Evolutionary conservation across 2,888 invertebrate genomes (phyloP), one percentile per base, ranked within the genome.

Genomic region (Antitype chi): DNA sequence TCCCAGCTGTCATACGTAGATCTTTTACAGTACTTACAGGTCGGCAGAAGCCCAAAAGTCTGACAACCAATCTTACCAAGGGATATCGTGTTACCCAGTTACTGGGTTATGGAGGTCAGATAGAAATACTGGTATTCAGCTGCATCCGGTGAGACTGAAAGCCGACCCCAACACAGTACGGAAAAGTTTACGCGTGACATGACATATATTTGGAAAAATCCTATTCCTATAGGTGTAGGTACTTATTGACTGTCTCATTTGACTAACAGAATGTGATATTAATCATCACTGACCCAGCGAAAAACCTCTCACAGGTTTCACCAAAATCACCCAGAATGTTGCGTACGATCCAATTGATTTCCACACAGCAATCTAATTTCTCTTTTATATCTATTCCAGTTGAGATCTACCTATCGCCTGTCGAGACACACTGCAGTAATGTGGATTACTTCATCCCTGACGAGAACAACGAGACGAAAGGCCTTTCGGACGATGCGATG

Each of bases 341-440:
- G 11, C 17, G n/a, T 32, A 11, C 6, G 25, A 28, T n/a, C 2
- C 6, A 47, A 15, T 3, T 32, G n/a, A 43, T n/a, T 32, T 59
- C 38, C 32, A 28, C 13, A 25, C 25, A 20, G 38, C 3, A 70
- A 66, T 63, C 74, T 82, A 84, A 57, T 32, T 49, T 2, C 23
- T n/a, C 66, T 53, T 82, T 85, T 81, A 81, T 83, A 71, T 86
- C 97, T 97, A 78, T 97, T 97, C 76, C 97, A 98, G 98, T 98
- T 82, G 98, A 98, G 93, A 98, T 98, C 84, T 99, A 99, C 94
- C 95, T 99, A 89, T 99, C 98, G 82, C 99, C 99, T 8, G 98
- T 99, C 88, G 99, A 99, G 96, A 99, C 99, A 23, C 98, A 99
- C 95, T 99, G 99, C 96, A 98, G 98, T 95, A 99, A 99, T 96